Evolutionary conservation across 2,888 invertebrate genomes (phyloP), one percentile per base, ranked within the genome.

Genomic region (Sabatieria punctata): DNA sequence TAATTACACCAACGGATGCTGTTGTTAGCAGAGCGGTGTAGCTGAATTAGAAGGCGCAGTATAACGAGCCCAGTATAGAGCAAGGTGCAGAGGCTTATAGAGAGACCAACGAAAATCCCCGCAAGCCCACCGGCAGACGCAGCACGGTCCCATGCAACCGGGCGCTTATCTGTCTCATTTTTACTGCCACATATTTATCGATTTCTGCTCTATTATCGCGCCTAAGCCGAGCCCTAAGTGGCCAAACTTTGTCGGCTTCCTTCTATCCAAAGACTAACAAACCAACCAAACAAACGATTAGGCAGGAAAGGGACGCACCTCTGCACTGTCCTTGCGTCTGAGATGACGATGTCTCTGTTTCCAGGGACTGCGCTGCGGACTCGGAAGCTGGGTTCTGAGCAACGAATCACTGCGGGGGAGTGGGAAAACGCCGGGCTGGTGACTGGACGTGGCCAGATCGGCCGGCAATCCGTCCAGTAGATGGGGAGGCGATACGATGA

Each of bases 401-500:
- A 85, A 72, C 48, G 78, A 72, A 30, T 76, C 75, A 52, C 73
- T 77, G 67, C 86, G 84, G 53, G 93, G 74, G 37, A 82, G 68
- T 43, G 91, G 91, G 72, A 93, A 71, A 30, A 85, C 62, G 77
- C 80, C 67, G 52, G 30, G 30, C 8, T 15, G 30, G 15, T 30
- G 30, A 8, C 8, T 11, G 8, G 8, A 15, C 8, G 43, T 41
- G 18, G 45, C 22, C 33, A 45, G 36, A 1, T 56, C 52, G 6
- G 52, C 45, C 25, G 52, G 49, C n/a, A 59, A 67, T 46, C 50
- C 43, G 61, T 82, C 74, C 42, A 86, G 76, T 68, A 82, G 80
- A 54, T 75, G 78, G 11, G 89, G 85, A 46, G 78, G 76, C 30
- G 80, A 78, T 52, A 83, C 82, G 65, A 85, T 81, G 57, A 83